Conservation (phyloP, 2,797 vertebrate genomes). For the Paramormyrops hopkinsi region DNA sequence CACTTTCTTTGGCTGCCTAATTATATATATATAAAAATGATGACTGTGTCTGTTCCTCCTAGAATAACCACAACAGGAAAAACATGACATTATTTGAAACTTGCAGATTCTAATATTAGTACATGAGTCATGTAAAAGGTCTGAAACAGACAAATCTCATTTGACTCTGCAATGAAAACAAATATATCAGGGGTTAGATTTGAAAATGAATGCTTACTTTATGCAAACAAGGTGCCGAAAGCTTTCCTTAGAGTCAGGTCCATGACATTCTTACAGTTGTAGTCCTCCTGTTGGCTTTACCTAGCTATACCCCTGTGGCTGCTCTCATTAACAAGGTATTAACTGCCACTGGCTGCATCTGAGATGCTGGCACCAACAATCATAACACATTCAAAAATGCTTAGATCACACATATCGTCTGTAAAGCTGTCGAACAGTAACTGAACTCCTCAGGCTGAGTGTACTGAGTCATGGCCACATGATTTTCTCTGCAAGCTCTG, state of each 20-base stretch:
- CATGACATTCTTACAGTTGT: background rate
- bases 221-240: background rate
- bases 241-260: background rate
- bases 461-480: background rate
- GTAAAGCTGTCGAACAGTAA: background rate
- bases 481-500: background rate
- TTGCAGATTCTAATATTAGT: background rate
- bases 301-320: background rate
- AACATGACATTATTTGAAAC: background rate
- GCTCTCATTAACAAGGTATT: background rate
- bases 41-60: background rate
- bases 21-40: background rate
- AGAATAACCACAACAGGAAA: background rate
- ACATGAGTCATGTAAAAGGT: background rate
- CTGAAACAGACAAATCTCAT: background rate
- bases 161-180: background rate
- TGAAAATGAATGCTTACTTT: background rate
- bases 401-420: background rate
- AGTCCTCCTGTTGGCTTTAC: background rate
- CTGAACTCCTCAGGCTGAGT: background rate
- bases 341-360: background rate
- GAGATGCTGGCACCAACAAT: background rate
- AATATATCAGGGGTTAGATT: background rate
- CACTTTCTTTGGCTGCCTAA: no score
- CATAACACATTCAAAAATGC: background rate